A percentile compares a stretch with the other conserved stretches of the same genome.
phyloP scores from a whole-genome alignment of 2,113 vertebrate species.

The Polypterus senegalus region DNA sequence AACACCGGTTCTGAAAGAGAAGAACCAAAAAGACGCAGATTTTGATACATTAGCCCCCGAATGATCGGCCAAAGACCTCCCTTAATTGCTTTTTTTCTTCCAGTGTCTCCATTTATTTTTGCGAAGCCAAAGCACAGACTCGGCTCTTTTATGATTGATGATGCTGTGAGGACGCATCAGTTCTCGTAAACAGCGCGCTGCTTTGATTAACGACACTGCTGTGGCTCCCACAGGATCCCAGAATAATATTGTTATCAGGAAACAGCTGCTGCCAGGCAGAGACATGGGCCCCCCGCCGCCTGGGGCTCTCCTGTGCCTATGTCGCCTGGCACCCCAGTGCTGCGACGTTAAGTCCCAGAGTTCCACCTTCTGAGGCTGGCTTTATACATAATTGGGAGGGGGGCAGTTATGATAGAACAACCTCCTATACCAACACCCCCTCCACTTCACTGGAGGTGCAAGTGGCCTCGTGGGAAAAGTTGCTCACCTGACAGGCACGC shows the following conservation, averaged over 20 bases:
- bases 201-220: conserved; percentile 62
- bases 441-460: no score
- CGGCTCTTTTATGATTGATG: conserved; percentile 65
- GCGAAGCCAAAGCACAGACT: conserved; percentile 42
- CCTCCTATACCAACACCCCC: no score
- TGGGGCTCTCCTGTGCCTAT: neutral
- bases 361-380: no score
- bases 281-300: conserved; percentile 11
- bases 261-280: conserved; percentile 32
- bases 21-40: conserved; percentile 32
- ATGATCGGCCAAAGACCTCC: conserved; percentile 47
- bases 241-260: conserved; percentile 51
- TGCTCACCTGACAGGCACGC: no score
- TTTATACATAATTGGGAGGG: no score
- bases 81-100: conserved; percentile 35
- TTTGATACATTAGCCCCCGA: conserved; percentile 48
- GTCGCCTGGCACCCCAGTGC: no score
- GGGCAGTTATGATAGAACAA: no score
- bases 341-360: no score
- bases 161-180: conserved; percentile 45
- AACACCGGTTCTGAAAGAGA: conserved; percentile 18
- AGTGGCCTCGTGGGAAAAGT: no score
- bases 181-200: conserved; percentile 36
- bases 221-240: conserved; percentile 53
- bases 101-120: conserved; percentile 38